Evolutionary conservation across 1,140 invertebrate genomes (phyloP).

Genomic region (Zophobas morio): DNA sequence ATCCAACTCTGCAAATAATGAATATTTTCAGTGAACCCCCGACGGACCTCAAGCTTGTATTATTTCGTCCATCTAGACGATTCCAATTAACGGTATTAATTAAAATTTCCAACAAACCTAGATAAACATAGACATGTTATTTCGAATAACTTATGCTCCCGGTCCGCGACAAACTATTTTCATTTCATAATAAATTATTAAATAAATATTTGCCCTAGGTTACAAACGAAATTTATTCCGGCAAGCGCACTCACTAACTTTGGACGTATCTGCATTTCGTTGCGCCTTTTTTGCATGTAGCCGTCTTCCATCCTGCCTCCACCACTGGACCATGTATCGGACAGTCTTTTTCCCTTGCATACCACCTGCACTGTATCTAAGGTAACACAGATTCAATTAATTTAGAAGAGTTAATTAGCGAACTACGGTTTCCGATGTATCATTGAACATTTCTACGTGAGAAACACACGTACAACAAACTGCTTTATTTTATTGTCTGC

Average conservation of each 20-base stretch:
- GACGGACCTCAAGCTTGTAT: conserved; percentile 15
- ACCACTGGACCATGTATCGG: not conserved
- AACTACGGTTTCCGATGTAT: conserved; percentile 49
- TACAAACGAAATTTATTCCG: conserved; percentile 43
- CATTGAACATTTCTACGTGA: conserved; percentile 44
- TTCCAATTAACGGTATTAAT: conserved; percentile 55
- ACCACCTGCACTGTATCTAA: conserved; percentile 41
- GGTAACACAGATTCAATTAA: conserved; percentile 50
- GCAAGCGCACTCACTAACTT: conserved; percentile 11
- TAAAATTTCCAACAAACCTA: conserved; percentile 55
- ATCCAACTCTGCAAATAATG: not conserved
- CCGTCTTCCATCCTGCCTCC: not conserved
- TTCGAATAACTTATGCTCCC: conserved; percentile 49
- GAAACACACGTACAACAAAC: conserved; percentile 18
- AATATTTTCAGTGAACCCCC: conserved; percentile 24
- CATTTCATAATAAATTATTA: conserved; percentile 57
- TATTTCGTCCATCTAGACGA: conserved; percentile 51
- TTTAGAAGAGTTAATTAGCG: conserved; percentile 50
- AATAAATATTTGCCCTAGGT: conserved; percentile 53
- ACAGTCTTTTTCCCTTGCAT: conserved; percentile 5
- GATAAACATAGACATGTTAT: conserved; percentile 54
- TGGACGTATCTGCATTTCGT: conserved; percentile 24
- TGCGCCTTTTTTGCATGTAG: conserved; percentile 2
- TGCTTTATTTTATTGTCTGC: not conserved
- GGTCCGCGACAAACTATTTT: conserved; percentile 52